Evolutionary conservation across 2,888 invertebrate genomes (phyloP), one percentile per base, ranked within the genome.

Genomic region (Pollenia labialis): DNA sequence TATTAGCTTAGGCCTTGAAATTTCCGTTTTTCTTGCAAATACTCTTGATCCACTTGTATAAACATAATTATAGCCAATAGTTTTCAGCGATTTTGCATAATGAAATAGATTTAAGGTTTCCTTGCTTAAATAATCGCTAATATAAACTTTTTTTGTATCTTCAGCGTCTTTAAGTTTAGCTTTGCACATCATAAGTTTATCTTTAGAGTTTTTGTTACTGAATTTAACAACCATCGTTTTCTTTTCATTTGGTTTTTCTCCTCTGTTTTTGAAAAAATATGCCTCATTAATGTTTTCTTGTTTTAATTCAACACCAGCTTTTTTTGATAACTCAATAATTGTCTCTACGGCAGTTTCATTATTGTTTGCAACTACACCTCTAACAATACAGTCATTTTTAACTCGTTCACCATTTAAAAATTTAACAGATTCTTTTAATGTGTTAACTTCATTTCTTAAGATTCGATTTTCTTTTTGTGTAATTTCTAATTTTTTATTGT

Each of bases 401-500:
- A 76, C 76, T 1, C 64, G 18, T 46, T 74, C 48, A 32, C 48
- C 74, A 46, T 64, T 76, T 48, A 76, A 54, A 2, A 76, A 16
- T 42, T 64, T 54, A 16, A 64, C 54, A 9, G 64, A 64, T 2
- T 8, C n/a, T 52, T 75, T 76, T 42, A 64, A 54, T 7, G 10
- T n/a, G 11, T 12, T 48, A 44, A 74, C 50, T 60, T 74, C 74
- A 60, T 8, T 74, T 74, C 48, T 74, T 14, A 74, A 64, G 14
- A 54, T 9, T 44, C 23, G 40, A 54, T 76, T 76, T 64, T 76
- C 76, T 76, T 76, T 76, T 64, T 42, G 66, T 7, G 64, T 64
- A 2, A 44, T 12, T 23, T 64, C 52, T 11, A 76, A 12, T 18
- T 76, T 76, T 18, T 64, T 76, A 2, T 76, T 76, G 16, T 76